Percentiles rank a stretch among this genome's conserved stretches.
Evolutionary conservation across 2,797 vertebrate genomes (phyloP).

Genomic region (Cossypha polioptera): DNA sequence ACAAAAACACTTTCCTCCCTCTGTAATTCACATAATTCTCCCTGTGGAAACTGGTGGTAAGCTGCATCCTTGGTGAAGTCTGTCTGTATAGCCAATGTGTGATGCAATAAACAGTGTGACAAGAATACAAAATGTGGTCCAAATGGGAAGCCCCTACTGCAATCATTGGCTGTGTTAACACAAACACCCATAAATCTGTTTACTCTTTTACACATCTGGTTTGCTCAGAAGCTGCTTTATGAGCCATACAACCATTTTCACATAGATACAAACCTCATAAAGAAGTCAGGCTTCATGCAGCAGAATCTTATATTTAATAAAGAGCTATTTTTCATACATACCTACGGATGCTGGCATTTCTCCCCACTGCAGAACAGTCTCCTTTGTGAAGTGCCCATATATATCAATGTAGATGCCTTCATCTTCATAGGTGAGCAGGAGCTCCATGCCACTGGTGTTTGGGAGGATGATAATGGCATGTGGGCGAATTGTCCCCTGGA

Average conservation of each 20-base stretch:
- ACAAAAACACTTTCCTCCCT: not conserved
- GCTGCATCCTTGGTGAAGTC: not conserved
- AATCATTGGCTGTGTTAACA: not conserved
- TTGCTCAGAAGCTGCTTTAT: conserved; percentile 24
- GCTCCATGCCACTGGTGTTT: conserved; percentile 88
- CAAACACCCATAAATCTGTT: not conserved
- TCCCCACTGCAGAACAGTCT: conserved; percentile 91
- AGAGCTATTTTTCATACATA: conserved; percentile 66
- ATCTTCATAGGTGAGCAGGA: conserved; percentile 92
- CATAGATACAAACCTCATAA: not conserved
- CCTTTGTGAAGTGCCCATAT: conserved; percentile 92
- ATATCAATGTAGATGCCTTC: conserved; percentile 92
- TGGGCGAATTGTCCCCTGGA: conserved; percentile 86
- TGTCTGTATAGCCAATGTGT: not conserved
- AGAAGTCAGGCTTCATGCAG: not conserved
- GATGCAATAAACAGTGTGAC: not conserved
- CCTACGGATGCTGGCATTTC: conserved; percentile 92
- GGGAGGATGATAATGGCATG: conserved; percentile 94
- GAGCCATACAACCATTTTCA: not conserved
- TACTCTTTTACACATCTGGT: not conserved
- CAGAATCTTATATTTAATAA: not conserved
- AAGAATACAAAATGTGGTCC: not conserved
- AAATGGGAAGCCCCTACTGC: not conserved
- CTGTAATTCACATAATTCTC: not conserved
- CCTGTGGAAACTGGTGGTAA: not conserved